Conservation (phyloP, 1,140 invertebrate species). For the Sinella curviseta region DNA sequence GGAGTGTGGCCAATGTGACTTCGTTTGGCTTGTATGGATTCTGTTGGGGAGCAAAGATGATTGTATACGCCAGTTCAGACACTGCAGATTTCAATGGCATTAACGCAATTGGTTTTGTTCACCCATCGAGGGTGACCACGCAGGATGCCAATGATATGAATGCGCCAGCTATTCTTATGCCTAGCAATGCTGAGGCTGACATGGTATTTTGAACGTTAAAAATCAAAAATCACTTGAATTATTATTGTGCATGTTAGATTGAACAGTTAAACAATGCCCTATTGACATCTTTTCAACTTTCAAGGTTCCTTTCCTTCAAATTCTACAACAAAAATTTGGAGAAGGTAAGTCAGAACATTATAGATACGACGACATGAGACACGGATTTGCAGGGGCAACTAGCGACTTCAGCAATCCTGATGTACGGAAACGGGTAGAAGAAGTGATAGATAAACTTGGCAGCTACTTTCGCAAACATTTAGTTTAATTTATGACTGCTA, state of each 20-base stretch:
- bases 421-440: constrained; percentile 34
- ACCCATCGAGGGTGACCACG: neutral
- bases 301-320: constrained; percentile 37
- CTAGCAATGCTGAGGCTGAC: constrained; percentile 19
- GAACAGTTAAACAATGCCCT: neutral
- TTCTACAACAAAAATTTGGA: constrained; percentile 26
- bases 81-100: neutral
- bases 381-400: constrained; percentile 39
- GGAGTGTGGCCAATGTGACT: neutral
- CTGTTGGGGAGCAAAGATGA: constrained; percentile 10
- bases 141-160: neutral
- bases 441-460: constrained; percentile 34
- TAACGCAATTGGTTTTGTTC: constrained; percentile 7
- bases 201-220: constrained; percentile 6
- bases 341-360: constrained; percentile 35
- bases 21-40: neutral
- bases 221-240: neutral
- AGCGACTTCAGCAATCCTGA: constrained; percentile 41
- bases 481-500: neutral
- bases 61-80: neutral
- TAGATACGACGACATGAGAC: constrained; percentile 43
- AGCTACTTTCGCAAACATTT: neutral
- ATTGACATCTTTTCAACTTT: constrained; percentile 13
- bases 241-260: too few relatives aligned
- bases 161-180: neutral